These are phyloP conservation scores for Hemicentrotus pulcherrimus DNA, from an alignment of 35 echinoderm and acorn worm genomes.

Conservation along the genomic window DNA sequence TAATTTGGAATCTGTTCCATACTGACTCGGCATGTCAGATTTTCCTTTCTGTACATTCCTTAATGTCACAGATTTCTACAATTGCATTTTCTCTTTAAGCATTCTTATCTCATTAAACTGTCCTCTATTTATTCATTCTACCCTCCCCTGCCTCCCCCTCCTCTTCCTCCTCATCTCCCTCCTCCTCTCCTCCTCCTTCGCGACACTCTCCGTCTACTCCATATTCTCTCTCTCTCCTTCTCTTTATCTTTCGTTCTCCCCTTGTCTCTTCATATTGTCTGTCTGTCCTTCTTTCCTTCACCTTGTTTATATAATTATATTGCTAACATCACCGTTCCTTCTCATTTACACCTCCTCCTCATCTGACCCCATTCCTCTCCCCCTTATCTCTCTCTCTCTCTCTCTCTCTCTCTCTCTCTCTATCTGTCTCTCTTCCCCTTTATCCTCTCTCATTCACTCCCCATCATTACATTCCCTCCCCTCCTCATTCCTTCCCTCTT, in stretches of 20 bases:
- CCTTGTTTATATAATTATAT: not conserved
- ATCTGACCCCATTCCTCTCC: not conserved
- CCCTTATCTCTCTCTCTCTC: too few relatives aligned
- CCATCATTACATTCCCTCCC: too few relatives aligned
- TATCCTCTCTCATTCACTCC: too few relatives aligned
- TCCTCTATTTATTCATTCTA: not conserved
- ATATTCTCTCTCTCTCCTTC: not conserved
- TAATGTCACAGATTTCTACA: too few relatives aligned
- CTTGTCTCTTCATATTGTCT: not conserved
- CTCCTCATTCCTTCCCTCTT: too few relatives aligned
- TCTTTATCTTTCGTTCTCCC: not conserved
- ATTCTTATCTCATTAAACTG: not conserved
- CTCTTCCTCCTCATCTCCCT: not conserved
- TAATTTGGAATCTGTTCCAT: too few relatives aligned
- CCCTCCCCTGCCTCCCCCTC: not conserved
- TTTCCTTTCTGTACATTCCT: too few relatives aligned
- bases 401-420: too few relatives aligned
- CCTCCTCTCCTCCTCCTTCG: not conserved
- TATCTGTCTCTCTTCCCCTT: too few relatives aligned
- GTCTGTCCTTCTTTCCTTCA: not conserved
- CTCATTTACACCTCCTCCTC: not conserved
- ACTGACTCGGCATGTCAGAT: too few relatives aligned
- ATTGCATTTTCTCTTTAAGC: too few relatives aligned
- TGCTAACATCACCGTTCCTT: not conserved
- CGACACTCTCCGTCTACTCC: not conserved